Evolutionary conservation across 2,797 vertebrate species (phyloP).

Genomic region (Aplochiton taeniatus): DNA sequence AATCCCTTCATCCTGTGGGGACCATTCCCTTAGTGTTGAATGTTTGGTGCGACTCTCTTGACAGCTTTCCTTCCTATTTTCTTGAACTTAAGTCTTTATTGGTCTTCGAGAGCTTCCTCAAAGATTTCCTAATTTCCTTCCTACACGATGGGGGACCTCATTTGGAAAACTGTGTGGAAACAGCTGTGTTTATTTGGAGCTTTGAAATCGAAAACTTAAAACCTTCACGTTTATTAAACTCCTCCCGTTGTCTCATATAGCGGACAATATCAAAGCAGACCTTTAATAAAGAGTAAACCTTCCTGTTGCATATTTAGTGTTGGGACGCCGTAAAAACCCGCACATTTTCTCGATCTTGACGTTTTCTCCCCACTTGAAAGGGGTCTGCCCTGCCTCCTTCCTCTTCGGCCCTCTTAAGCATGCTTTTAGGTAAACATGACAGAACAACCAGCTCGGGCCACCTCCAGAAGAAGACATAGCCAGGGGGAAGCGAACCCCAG

Average conservation of each 20-base stretch:
- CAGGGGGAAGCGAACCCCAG: slow-evolving; percentile 16
- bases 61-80: slow-evolving; percentile 42
- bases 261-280: no score
- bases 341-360: background rate
- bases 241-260: no score
- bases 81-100: slow-evolving; percentile 37
- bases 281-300: no score
- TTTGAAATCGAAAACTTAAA: no score
- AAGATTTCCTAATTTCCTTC: slow-evolving; percentile 23
- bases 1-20: slow-evolving; percentile 29
- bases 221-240: no score
- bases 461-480: background rate
- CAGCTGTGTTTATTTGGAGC: slow-evolving; percentile 11
- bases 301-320: background rate
- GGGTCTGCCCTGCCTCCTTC: background rate
- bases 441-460: slow-evolving; percentile 22
- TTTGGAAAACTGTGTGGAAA: slow-evolving; percentile 16
- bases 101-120: slow-evolving; percentile 22
- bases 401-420: slow-evolving; percentile 19
- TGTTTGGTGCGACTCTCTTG: slow-evolving; percentile 30
- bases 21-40: slow-evolving; percentile 16
- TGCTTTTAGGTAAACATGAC: slow-evolving; percentile 19
- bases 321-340: background rate
- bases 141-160: slow-evolving; percentile 28
- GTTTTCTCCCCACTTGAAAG: background rate